Conservation (phyloP, 2,113 vertebrate species). For the Rhabdornis inornatus region DNA sequence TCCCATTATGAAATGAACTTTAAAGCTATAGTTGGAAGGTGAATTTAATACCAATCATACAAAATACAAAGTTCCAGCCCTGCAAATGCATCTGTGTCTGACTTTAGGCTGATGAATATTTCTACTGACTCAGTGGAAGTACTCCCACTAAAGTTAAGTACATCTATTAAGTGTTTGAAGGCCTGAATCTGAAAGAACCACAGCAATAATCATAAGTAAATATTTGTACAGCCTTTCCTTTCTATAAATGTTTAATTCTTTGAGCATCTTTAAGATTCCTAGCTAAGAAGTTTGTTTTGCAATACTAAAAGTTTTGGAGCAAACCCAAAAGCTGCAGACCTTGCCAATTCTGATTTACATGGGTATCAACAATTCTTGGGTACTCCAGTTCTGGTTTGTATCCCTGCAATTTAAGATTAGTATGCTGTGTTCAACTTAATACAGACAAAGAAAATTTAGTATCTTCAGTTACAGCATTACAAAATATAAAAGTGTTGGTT, state of each 20-base stretch:
- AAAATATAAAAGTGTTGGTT: not conserved
- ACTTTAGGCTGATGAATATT: not conserved
- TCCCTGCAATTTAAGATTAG: not conserved
- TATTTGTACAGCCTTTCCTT: conserved; percentile 63
- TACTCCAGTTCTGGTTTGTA: not conserved
- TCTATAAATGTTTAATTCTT: conserved; percentile 63
- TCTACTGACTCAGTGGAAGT: conserved; percentile 13
- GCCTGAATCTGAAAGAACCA: conserved; percentile 40
- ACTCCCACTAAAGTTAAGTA: conserved; percentile 26
- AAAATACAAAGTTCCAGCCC: conserved; percentile 6
- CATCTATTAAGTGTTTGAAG: conserved; percentile 29
- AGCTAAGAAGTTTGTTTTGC: conserved; percentile 47
- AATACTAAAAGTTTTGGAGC: not conserved
- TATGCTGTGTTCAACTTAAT: not conserved
- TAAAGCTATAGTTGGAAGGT: conserved; percentile 34
- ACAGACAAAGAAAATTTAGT: not conserved
- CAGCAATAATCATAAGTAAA: conserved; percentile 62
- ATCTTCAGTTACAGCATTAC: not conserved
- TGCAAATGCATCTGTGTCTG: conserved; percentile 17
- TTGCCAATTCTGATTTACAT: not conserved
- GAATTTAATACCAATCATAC: conserved; percentile 38
- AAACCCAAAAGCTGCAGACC: not conserved
- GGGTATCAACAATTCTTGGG: not conserved
- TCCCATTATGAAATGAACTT: conserved; percentile 14
- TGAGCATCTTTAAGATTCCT: conserved; percentile 56